A percentile compares a stretch with the other conserved stretches of the same genome.
phyloP scores from a whole-genome alignment of 2,113 vertebrate genomes.

The Oreamnos americanus region DNA sequence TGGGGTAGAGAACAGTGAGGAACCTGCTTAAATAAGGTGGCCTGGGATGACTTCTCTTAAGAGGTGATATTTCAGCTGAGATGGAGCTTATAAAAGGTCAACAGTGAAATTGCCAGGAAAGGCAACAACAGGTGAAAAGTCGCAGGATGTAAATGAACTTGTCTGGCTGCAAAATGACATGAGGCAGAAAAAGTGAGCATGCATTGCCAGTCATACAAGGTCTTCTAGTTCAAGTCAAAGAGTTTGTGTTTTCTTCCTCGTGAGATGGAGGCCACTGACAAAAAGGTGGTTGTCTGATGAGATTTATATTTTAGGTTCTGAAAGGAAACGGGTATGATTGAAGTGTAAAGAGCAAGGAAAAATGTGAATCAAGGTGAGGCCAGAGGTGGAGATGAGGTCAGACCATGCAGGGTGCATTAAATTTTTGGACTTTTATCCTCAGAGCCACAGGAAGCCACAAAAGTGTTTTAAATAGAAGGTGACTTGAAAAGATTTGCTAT shows the following conservation, averaged over 20 bases:
- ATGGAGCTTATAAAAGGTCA: background rate
- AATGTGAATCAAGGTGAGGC: background rate
- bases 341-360: background rate
- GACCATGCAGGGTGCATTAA: background rate
- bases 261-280: background rate
- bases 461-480: background rate
- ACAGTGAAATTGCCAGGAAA: background rate
- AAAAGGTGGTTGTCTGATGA: background rate
- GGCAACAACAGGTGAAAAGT: background rate
- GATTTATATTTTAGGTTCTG: background rate
- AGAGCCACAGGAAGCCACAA: background rate
- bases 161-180: background rate
- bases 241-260: background rate
- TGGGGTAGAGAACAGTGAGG: background rate
- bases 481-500: background rate
- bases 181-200: background rate
- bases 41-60: background rate
- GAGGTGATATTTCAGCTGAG: background rate
- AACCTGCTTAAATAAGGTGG: background rate
- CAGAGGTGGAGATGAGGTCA: background rate
- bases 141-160: background rate
- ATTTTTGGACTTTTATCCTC: background rate
- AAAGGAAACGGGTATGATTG: background rate
- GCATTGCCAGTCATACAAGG: background rate
- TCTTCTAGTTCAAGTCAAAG: background rate